phyloP scores from a whole-genome alignment of 2,888 invertebrate species.

The Neocrepidodera transversa region DNA sequence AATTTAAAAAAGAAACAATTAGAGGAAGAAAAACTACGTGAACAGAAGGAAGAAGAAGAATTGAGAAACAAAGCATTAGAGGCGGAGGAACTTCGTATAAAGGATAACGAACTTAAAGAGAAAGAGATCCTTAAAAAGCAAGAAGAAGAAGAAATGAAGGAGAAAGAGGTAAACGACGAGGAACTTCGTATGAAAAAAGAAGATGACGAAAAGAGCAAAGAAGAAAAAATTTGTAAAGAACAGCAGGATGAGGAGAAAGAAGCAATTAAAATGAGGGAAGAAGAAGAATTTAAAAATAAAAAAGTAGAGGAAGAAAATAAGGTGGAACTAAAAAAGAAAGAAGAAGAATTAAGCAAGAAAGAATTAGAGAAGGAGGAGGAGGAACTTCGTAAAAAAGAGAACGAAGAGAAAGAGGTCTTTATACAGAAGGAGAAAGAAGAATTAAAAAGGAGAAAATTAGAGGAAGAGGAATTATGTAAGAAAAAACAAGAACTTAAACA shows the following conservation, averaged over 20 bases:
- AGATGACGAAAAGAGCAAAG: too few species aligned
- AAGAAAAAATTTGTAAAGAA: background rate
- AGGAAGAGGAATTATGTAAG: slow-evolving; percentile 12
- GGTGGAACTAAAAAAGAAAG: slow-evolving; percentile 41
- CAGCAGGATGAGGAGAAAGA: slow-evolving; percentile 30
- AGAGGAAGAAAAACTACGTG: too few species aligned
- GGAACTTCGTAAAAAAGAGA: background rate
- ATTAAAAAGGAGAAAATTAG: slow-evolving; percentile 13
- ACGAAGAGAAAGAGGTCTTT: background rate
- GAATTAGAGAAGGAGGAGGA: background rate
- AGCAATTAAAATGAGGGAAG: slow-evolving; percentile 32
- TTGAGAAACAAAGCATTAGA: slow-evolving; percentile 18
- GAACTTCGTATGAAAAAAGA: too few species aligned
- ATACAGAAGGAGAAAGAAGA: slow-evolving; percentile 14
- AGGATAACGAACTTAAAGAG: slow-evolving; percentile 37
- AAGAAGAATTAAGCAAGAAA: slow-evolving; percentile 20
- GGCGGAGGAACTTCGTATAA: slow-evolving; percentile 23
- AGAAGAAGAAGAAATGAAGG: slow-evolving; percentile 29
- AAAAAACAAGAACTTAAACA: slow-evolving; percentile 29
- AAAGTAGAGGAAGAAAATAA: too few species aligned
- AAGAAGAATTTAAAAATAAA: background rate
- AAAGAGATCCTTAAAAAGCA: slow-evolving; percentile 6
- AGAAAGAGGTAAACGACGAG: slow-evolving; percentile 17
- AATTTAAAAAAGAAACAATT: slow-evolving; percentile 23
- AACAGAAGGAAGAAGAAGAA: slow-evolving; percentile 28